phyloP scores from a whole-genome alignment of 2,797 vertebrate species.

The Catamblyrhynchus diadema region DNA sequence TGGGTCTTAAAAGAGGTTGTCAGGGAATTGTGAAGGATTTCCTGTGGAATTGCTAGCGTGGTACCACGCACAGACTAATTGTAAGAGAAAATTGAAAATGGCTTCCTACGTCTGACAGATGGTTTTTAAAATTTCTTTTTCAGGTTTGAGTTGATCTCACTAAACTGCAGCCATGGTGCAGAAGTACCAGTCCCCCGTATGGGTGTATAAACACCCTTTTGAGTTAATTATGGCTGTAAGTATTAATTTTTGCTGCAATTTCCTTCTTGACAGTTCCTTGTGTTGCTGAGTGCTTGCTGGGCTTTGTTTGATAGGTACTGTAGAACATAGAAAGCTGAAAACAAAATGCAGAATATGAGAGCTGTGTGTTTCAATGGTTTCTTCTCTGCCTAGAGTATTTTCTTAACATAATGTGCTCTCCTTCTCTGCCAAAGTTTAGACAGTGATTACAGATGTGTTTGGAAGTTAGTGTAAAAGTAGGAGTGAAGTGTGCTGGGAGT shows the following conservation, averaged over 20 bases:
- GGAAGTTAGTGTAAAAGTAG: background rate
- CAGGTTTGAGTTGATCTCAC: conserved; percentile 61
- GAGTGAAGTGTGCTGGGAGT: background rate
- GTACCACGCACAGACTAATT: background rate
- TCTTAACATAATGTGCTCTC: background rate
- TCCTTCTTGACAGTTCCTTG: background rate
- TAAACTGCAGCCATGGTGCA: conserved; percentile 86
- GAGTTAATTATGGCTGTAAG: conserved; percentile 95
- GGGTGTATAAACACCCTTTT: conserved; percentile 94
- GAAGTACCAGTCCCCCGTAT: conserved; percentile 93
- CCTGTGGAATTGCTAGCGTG: background rate
- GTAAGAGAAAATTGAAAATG: background rate
- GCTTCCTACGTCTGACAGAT: background rate
- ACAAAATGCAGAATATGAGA: background rate
- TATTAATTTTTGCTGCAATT: conserved; percentile 48
- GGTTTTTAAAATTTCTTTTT: conserved; percentile 46
- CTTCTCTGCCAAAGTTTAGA: background rate
- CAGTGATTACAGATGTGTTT: background rate
- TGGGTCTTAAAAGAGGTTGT: background rate
- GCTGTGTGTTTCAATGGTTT: background rate
- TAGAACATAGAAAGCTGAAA: background rate
- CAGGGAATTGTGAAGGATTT: background rate
- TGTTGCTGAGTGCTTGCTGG: background rate
- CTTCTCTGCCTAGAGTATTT: background rate
- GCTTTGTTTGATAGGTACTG: background rate